phyloP scores from a whole-genome alignment of 2,888 invertebrate genomes.

The Drosophila infuscata region DNA sequence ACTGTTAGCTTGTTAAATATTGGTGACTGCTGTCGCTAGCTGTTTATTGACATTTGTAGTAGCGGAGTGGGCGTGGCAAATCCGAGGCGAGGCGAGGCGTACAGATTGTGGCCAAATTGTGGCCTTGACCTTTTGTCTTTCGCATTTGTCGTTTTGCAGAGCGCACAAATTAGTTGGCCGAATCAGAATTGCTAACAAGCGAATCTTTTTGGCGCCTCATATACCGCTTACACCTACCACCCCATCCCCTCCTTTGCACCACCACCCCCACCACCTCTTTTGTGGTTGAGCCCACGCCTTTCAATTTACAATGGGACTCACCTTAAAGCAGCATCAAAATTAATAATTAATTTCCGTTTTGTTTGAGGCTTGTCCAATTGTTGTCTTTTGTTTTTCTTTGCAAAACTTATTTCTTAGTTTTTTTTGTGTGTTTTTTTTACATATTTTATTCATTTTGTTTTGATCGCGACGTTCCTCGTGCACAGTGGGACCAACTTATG shows the following conservation, averaged over 20 bases:
- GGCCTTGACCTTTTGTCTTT: constrained; percentile 56
- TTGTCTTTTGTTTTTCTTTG: constrained; percentile 37
- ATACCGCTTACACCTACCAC: not conserved
- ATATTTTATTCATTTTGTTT: constrained; percentile 64
- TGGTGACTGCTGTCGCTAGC: not conserved
- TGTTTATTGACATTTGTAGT: constrained; percentile 2
- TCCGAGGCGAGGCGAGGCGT: not conserved
- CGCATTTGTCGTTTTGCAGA: not conserved
- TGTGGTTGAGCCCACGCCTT: not conserved
- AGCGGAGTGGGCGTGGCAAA: constrained; percentile 19
- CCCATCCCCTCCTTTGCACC: not conserved
- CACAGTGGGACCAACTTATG: constrained; percentile 41
- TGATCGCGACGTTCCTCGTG: constrained; percentile 53
- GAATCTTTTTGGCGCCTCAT: constrained; percentile 13
- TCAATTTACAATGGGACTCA: constrained; percentile 6
- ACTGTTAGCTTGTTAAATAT: constrained; percentile 6
- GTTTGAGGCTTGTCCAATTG: constrained; percentile 5
- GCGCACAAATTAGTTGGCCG: not conserved
- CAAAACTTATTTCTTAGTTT: constrained; percentile 38
- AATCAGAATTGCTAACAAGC: constrained; percentile 55
- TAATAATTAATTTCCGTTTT: constrained; percentile 47
- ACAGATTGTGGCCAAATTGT: not conserved
- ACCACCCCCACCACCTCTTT: not conserved
- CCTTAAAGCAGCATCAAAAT: constrained; percentile 5
- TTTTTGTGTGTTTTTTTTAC: constrained; percentile 6